These are phyloP conservation scores for Phenacoccus solenopsis DNA, from an alignment of 1,140 invertebrate species.

Conservation along the genomic window DNA sequence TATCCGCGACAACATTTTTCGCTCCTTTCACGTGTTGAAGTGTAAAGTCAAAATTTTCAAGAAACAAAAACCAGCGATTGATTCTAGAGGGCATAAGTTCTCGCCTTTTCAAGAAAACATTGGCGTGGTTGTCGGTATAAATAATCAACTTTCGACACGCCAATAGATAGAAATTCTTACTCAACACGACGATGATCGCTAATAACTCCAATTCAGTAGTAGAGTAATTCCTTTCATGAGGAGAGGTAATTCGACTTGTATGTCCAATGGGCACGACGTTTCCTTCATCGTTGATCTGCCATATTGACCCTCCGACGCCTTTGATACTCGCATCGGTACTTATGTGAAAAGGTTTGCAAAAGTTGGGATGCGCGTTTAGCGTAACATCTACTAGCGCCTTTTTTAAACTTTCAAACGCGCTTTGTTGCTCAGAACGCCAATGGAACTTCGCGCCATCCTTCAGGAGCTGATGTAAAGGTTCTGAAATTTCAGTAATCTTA, in stretches of 20 bases:
- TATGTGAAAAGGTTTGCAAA: background rate
- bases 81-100: background rate
- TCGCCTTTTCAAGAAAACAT: background rate
- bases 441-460: conserved; percentile 21
- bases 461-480: conserved; percentile 23
- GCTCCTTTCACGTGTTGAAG: background rate
- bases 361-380: background rate
- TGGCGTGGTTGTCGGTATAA: background rate
- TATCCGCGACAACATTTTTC: background rate
- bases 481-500: conserved; percentile 32
- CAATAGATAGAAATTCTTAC: background rate
- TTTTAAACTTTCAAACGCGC: conserved; percentile 14
- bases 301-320: background rate
- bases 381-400: background rate
- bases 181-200: background rate
- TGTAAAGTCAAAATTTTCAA: background rate
- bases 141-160: background rate
- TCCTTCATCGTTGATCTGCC: background rate
- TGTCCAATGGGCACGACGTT: background rate
- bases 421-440: conserved; percentile 10
- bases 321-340: background rate
- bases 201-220: background rate
- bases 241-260: background rate
- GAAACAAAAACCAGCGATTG: background rate
- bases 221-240: background rate